phyloP scores from a whole-genome alignment of 1,140 invertebrate genomes.

The Radopholus similis region DNA sequence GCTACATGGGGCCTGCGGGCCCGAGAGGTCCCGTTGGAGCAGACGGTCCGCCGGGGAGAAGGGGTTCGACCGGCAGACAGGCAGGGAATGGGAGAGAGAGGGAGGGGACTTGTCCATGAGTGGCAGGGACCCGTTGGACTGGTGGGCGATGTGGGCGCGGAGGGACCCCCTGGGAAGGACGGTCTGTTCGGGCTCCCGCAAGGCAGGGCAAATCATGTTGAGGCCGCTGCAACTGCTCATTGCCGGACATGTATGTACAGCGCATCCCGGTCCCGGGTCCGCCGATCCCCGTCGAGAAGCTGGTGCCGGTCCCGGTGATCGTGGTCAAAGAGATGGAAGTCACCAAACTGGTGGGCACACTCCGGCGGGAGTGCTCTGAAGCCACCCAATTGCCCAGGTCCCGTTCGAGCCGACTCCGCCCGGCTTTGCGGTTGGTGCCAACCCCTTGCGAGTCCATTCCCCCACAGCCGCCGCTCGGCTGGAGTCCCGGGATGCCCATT shows the following conservation, averaged over 20 bases:
- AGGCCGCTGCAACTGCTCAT: slow-evolving; percentile 53
- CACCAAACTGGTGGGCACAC: slow-evolving; percentile 45
- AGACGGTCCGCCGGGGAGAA: slow-evolving; percentile 28
- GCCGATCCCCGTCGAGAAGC: slow-evolving; percentile 52
- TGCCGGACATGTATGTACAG: slow-evolving; percentile 58
- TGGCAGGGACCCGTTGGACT: slow-evolving; percentile 42
- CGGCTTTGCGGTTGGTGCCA: slow-evolving; percentile 40
- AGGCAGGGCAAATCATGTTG: background rate
- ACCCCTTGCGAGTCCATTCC: background rate
- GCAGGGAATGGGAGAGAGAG: slow-evolving; percentile 38
- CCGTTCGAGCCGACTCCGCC: slow-evolving; percentile 60
- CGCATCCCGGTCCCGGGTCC: slow-evolving; percentile 54
- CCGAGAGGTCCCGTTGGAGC: slow-evolving; percentile 25
- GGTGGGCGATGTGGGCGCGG: slow-evolving; percentile 45
- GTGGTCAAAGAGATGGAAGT: slow-evolving; percentile 60
- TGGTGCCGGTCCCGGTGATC: slow-evolving; percentile 58
- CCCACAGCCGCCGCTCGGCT: slow-evolving; percentile 44
- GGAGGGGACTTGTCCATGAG: slow-evolving; percentile 40
- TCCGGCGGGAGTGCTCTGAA: too few species aligned
- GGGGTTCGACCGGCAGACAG: slow-evolving; percentile 38
- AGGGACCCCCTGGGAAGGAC: slow-evolving; percentile 46
- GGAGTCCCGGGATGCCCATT: slow-evolving; percentile 56
- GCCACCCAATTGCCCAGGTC: slow-evolving; percentile 27
- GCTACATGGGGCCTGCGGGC: slow-evolving; percentile 42
- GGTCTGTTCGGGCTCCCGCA: slow-evolving; percentile 15